A percentile compares a stretch with the other conserved stretches of the same genome.
These are phyloP conservation scores for Lissonota sp. DNA, from an alignment of 2,888 invertebrate species.

Conservation along the genomic window DNA sequence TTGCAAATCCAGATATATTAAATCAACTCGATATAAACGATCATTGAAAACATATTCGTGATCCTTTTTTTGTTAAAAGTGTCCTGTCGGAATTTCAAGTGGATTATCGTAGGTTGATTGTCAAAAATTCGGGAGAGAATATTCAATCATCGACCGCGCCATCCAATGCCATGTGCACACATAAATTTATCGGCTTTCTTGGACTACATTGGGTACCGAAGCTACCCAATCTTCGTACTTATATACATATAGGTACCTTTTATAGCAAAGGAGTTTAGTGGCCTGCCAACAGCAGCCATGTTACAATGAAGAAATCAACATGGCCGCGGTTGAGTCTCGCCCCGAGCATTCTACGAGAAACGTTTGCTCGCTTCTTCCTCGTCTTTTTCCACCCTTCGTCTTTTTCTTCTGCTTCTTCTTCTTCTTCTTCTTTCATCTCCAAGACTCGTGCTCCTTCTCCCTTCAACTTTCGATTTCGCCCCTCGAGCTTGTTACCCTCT, in stretches of 20 bases:
- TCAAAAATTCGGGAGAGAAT: neutral
- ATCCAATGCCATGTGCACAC: conserved; percentile 60
- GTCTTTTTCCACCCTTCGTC: conserved; percentile 61
- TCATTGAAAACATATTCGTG: too few relatives aligned
- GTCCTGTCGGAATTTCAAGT: too few relatives aligned
- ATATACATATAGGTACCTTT: conserved; percentile 60
- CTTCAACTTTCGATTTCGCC: conserved; percentile 83
- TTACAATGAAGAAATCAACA: conserved; percentile 83
- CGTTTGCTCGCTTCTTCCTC: conserved; percentile 59
- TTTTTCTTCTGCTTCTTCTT: conserved; percentile 56
- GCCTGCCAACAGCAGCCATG: conserved; percentile 83
- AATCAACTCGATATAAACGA: too few relatives aligned
- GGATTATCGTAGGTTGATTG: too few relatives aligned
- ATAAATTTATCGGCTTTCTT: conserved; percentile 60
- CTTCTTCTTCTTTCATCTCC: conserved; percentile 73
- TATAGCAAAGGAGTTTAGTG: conserved; percentile 64
- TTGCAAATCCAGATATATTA: too few relatives aligned
- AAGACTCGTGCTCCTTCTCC: conserved; percentile 69
- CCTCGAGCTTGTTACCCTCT: conserved; percentile 81
- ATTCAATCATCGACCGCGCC: neutral
- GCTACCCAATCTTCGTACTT: conserved; percentile 48
- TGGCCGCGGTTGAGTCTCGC: conserved; percentile 77
- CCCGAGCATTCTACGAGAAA: conserved; percentile 60
- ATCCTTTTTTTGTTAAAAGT: too few relatives aligned
- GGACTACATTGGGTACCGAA: conserved; percentile 1